Evolutionary conservation across 2,113 vertebrate genomes (phyloP).

Genomic region (Chloroceryle aenea): DNA sequence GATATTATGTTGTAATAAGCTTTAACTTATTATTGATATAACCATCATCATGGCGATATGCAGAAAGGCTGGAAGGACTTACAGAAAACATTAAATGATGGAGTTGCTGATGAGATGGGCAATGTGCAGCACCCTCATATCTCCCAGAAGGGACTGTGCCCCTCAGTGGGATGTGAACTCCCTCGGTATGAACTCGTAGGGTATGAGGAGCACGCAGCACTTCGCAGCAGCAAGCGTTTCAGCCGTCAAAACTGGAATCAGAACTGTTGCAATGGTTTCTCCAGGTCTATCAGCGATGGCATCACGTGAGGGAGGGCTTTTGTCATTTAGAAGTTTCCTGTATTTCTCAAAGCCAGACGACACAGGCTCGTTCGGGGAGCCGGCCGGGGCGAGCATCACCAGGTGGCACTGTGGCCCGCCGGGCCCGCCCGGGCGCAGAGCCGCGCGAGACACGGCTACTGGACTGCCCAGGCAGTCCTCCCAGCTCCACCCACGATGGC

Average conservation of each 20-base stretch:
- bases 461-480: neutral
- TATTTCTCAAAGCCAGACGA: fast-evolving
- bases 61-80: neutral
- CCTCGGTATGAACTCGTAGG: fast-evolving
- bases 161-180: fast-evolving
- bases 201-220: fast-evolving
- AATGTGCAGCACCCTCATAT: fast-evolving
- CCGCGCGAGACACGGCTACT: fast-evolving
- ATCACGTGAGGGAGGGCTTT: neutral
- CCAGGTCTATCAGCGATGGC: fast-evolving
- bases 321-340: fast-evolving
- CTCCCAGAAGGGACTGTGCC: fast-evolving
- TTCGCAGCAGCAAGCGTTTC: fast-evolving
- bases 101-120: fast-evolving
- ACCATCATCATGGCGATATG: neutral
- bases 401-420: neutral
- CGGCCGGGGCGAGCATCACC: neutral
- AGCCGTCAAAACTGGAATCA: fast-evolving
- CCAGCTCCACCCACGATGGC: fast-evolving
- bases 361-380: neutral
- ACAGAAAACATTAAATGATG: fast-evolving
- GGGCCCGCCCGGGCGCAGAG: neutral
- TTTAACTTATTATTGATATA: neutral
- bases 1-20: neutral
- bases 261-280: fast-evolving